These are phyloP conservation scores for Hydractinia symbiolongicarpus DNA, from an alignment of 30 jellyfish, hydroid and myxozoan genomes.

Conservation along the genomic window DNA sequence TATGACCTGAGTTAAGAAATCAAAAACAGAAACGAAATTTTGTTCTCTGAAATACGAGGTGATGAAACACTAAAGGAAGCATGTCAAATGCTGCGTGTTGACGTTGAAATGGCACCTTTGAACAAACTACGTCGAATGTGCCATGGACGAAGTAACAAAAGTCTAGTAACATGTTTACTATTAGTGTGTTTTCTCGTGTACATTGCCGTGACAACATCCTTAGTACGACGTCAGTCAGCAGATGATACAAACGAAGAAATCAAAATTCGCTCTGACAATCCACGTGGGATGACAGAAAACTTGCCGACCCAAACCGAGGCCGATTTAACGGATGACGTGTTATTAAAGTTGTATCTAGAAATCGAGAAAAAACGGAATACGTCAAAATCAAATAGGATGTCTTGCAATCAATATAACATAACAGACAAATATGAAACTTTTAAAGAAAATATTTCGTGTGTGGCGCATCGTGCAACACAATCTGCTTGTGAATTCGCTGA, in stretches of 20 bases:
- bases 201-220: background rate
- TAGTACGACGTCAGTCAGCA: background rate
- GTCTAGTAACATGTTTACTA: background rate
- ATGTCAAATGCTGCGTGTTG: background rate
- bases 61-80: too few species aligned
- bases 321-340: background rate
- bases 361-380: background rate
- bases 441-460: slow-evolving; percentile 32
- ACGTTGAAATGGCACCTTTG: background rate
- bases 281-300: background rate
- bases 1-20: too few species aligned
- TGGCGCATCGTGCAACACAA: slow-evolving; percentile 47
- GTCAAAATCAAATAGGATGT: background rate
- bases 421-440: background rate
- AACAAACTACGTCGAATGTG: slow-evolving; percentile 2
- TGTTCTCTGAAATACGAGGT: too few species aligned
- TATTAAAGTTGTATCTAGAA: background rate
- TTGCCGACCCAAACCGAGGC: background rate
- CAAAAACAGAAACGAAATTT: too few species aligned
- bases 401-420: background rate
- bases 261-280: background rate
- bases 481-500: slow-evolving; percentile 50
- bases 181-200: background rate
- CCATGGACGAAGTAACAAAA: background rate
- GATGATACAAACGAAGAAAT: background rate